Base-by-base conservation (phyloP, 2,888 invertebrate species). In the Harpalus rufipes region DNA sequence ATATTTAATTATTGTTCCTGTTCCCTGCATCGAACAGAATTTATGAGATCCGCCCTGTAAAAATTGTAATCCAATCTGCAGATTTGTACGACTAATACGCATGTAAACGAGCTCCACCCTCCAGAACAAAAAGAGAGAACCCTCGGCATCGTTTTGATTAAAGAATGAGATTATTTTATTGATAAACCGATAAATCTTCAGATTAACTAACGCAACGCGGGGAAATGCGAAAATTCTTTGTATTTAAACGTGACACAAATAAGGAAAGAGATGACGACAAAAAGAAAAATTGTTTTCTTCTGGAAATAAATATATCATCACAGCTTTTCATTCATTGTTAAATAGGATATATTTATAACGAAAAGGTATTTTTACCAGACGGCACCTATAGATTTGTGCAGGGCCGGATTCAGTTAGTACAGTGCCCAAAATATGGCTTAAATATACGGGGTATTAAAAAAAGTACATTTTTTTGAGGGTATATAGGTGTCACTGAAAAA, bases 1-100 rank as follows among this genome's bases (percentile, higher is more conserved):
- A 83, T 83, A 83, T 76, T 83, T 83, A 83, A 83, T 83, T 83
- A 83, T 83, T 83, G 76, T 61, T 39, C 39, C 58, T 18, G 61
- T 76, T 83, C 44, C 59, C 83, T 44, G 21, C 61, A 51, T 74
- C 74, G 21, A 44, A 74, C 39, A 4, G 58, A 82, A 82, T 82
- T 82, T 82, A 82, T 82, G 82, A 51, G 82, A 39, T 41, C 82
- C 58, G 21, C 79, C 72, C 72, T 82, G 68, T 82, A 82, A 72
- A 82, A 72, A 82, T 56, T 82, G 72, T 82, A 82, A 82, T 82
- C 72, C 82, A 82, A 82, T 82, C 65, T 72, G 21, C 51, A 56
- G 78, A 68, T 65, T 81, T 81, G 63, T 63, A 81, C 56, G 56
- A 39, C 32, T 72, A 82, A 82, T 82, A 82, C 82, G 41, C 32